Conservation (phyloP, 2,113 vertebrate species). For the Lepus timidus region DNA sequence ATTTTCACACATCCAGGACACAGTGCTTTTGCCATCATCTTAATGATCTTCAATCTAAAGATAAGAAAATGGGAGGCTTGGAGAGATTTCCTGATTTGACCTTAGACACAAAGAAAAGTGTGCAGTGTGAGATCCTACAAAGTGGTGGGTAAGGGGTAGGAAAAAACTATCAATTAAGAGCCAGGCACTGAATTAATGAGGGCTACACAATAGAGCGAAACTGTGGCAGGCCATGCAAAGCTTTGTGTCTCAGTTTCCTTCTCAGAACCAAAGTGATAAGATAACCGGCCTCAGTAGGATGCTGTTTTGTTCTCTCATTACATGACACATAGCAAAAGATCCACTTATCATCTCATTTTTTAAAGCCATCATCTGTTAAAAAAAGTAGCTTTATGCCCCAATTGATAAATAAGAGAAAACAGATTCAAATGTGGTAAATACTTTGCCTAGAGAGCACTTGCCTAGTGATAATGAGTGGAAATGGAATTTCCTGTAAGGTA, state of each 20-base stretch:
- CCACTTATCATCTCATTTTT: background rate
- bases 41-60: background rate
- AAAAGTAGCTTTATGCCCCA: background rate
- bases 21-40: background rate
- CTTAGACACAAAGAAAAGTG: background rate
- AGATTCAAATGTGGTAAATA: background rate
- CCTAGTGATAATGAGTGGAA: background rate
- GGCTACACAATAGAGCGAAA: background rate
- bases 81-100: background rate
- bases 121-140: background rate
- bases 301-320: background rate
- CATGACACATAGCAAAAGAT: background rate
- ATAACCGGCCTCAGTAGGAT: background rate
- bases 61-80: background rate
- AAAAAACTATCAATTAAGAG: background rate
- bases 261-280: background rate
- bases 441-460: background rate
- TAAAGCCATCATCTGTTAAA: background rate
- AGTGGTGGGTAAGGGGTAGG: background rate
- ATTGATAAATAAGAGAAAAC: background rate
- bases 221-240: background rate
- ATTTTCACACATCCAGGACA: background rate
- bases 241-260: background rate
- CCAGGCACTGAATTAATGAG: background rate
- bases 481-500: background rate